Evolutionary conservation across 2,888 invertebrate genomes (phyloP).

Genomic region (Thyatira batis): DNA sequence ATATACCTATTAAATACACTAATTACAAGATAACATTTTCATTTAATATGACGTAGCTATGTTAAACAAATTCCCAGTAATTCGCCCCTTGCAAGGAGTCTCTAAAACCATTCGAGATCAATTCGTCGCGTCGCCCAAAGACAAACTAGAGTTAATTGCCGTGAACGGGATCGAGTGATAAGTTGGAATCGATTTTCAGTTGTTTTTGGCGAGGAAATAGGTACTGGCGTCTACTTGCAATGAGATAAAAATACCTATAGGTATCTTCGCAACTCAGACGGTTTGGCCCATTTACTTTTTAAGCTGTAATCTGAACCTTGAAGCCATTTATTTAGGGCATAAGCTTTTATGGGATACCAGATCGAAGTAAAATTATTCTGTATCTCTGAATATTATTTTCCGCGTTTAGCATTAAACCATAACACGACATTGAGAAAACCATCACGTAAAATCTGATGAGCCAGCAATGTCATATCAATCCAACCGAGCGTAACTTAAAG

Average conservation of each 20-base stretch:
- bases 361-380: too few relatives aligned
- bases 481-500: too few relatives aligned
- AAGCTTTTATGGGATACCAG: too few relatives aligned
- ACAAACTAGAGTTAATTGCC: constrained; percentile 2
- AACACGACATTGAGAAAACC: too few relatives aligned
- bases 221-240: constrained; percentile 1
- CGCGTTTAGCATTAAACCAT: too few relatives aligned
- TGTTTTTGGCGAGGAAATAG: constrained; percentile 22
- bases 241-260: constrained; percentile 16
- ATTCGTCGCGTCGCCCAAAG: neutral
- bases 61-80: neutral
- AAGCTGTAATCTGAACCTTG: neutral
- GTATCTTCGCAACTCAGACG: constrained; percentile 13
- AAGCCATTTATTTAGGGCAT: neutral
- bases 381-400: too few relatives aligned
- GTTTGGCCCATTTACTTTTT: neutral
- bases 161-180: constrained; percentile 21
- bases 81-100: neutral
- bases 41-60: too few relatives aligned
- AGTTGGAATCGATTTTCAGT: constrained; percentile 31
- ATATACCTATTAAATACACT: too few relatives aligned
- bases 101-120: neutral
- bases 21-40: too few relatives aligned
- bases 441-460: too few relatives aligned
- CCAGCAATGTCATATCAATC: neutral